Conservation (phyloP, 2,113 vertebrate genomes). For the Mustelus asterias region DNA sequence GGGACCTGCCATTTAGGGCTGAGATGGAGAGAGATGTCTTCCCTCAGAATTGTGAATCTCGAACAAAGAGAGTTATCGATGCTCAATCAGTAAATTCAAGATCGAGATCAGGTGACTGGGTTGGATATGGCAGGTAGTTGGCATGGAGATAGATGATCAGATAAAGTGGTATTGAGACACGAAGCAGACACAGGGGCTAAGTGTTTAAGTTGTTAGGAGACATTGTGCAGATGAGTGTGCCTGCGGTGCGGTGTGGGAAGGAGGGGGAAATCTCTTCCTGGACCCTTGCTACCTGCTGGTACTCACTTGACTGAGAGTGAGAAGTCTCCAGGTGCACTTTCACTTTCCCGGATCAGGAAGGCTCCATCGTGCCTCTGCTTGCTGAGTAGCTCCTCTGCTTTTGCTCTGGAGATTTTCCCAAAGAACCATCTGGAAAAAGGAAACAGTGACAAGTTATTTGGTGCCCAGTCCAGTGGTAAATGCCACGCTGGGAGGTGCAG, state of each 20-base stretch:
- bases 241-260: neutral
- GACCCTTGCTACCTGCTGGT: neutral
- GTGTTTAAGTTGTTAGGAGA: neutral
- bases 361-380: slow-evolving; percentile 97
- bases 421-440: slow-evolving; percentile 85
- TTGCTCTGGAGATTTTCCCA: slow-evolving; percentile 94
- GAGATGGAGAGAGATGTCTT: too few species aligned
- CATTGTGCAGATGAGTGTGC: neutral
- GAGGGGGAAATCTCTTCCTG: neutral
- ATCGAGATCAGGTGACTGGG: too few species aligned
- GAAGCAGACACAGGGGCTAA: neutral
- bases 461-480: neutral
- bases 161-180: neutral
- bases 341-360: slow-evolving; percentile 96
- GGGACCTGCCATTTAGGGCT: neutral
- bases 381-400: slow-evolving; percentile 96
- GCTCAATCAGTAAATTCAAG: neutral
- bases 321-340: slow-evolving; percentile 96
- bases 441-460: slow-evolving; percentile 39
- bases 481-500: neutral
- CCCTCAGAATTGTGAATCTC: neutral
- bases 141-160: neutral
- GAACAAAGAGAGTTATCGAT: neutral
- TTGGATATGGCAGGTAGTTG: neutral
- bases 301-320: slow-evolving; percentile 96